phyloP scores from a whole-genome alignment of 2,113 vertebrate species.

The Synchiropus splendidus region DNA sequence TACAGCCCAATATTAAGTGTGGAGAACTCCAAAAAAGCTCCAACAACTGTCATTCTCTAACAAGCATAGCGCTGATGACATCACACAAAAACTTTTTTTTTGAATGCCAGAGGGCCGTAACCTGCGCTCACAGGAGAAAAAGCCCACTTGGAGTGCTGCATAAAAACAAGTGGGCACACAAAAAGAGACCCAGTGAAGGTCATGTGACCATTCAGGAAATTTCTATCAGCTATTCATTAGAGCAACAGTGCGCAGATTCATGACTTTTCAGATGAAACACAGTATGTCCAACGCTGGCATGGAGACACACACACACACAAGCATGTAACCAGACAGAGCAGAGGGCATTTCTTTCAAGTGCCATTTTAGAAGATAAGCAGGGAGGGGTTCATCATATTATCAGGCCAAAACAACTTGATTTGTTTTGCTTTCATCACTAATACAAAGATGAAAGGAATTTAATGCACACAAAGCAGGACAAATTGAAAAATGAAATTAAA shows the following conservation, averaged over 20 bases:
- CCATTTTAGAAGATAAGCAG: conserved; percentile 43
- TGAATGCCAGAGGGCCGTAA: too few species aligned
- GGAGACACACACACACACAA: conserved; percentile 6
- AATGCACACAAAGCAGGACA: too few species aligned
- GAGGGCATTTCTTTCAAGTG: conserved; percentile 23
- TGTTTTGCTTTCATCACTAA: conserved; percentile 34
- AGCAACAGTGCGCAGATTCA: conserved; percentile 43
- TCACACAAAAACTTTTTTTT: too few species aligned
- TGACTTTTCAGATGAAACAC: conserved; percentile 45
- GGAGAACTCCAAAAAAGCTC: too few species aligned
- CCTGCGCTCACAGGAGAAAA: too few species aligned
- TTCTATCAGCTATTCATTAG: conserved; percentile 43
- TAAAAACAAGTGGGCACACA: background rate
- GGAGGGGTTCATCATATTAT: conserved; percentile 40
- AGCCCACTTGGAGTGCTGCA: too few species aligned
- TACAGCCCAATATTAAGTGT: too few species aligned
- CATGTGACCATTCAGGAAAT: conserved; percentile 40
- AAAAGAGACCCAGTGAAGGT: conserved; percentile 33
- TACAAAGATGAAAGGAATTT: too few species aligned
- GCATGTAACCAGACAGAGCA: conserved; percentile 5
- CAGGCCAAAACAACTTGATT: conserved; percentile 35
- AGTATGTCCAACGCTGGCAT: conserved; percentile 2
- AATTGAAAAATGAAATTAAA: too few species aligned
- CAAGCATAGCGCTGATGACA: too few species aligned
- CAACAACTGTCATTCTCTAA: too few species aligned